These are phyloP conservation scores for Drosophila ogumai DNA, from an alignment of 1,140 invertebrate genomes.

Conservation along the genomic window DNA sequence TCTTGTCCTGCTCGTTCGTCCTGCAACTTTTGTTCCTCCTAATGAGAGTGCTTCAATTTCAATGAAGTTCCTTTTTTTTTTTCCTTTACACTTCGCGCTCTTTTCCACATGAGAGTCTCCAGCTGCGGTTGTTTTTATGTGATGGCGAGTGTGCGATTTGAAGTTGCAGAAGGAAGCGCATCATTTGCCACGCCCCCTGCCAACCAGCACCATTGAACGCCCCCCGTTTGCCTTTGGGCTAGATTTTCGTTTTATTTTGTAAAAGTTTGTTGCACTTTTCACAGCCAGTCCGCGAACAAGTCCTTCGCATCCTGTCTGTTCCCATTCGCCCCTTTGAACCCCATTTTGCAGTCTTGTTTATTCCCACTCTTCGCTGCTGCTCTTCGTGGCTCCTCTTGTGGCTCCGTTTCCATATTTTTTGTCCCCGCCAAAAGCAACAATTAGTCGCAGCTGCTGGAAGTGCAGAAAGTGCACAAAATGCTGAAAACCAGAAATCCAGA, in stretches of 20 bases:
- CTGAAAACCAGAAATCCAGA: conserved; percentile 26
- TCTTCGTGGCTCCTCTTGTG: conserved; percentile 3
- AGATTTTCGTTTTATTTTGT: conserved; percentile 65
- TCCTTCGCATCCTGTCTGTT: conserved; percentile 47
- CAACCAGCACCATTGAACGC: not conserved
- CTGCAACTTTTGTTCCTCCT: conserved; percentile 58
- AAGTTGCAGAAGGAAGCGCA: conserved; percentile 51
- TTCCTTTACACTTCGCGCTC: conserved; percentile 21
- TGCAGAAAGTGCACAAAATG: conserved; percentile 31
- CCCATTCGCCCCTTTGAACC: conserved; percentile 14
- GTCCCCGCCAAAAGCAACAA: conserved; percentile 48
- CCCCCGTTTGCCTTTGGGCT: conserved; percentile 23
- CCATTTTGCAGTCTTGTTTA: not conserved
- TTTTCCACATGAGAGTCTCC: conserved; percentile 39
- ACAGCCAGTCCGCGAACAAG: conserved; percentile 45
- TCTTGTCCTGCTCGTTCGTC: conserved; percentile 34
- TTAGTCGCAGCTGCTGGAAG: conserved; percentile 58
- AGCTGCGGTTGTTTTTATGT: conserved; percentile 17
- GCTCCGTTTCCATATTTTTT: conserved; percentile 9
- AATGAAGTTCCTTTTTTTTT: conserved; percentile 27
- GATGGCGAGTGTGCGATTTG: conserved; percentile 31
- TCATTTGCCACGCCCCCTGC: conserved; percentile 40
- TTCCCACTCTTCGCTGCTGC: not conserved
- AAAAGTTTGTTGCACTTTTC: conserved; percentile 81
- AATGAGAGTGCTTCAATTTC: conserved; percentile 73